Evolutionary conservation across 2,797 vertebrate genomes (phyloP), one percentile per base, ranked within the genome.

Genomic region (Sphaeramia orbicularis): DNA sequence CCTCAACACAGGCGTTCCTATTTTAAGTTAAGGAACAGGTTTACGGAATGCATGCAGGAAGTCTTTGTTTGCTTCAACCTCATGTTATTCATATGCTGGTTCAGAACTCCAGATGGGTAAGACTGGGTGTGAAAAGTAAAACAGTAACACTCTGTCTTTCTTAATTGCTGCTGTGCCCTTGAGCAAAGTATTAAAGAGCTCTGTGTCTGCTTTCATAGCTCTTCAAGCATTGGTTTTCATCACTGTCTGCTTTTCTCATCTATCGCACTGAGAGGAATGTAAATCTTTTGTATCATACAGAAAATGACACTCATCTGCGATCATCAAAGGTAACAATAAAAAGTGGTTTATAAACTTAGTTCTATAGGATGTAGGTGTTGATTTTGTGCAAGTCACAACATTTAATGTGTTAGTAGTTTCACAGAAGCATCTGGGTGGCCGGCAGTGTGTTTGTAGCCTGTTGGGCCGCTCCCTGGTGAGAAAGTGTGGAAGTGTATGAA

Each of bases 1-100:
- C 36, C 41, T 11, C 59, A 59, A 81, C 65, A 67, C 74, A 79
- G 50, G 55, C 59, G 1, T 68, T 79, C 64, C 73, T 69, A 71
- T 76, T 87, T 83, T 75, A 71, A 80, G 50, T 80, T 58, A 6
- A 54, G 63, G 21, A 80, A 75, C 74, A 83, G 75, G 60, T 80
- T 66, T 54, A 65, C 62, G 58, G 48, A 64, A 71, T 7, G 63
- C 75, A 72, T 16, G 61, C 81, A 68, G 84, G 65, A 71, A 72
- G 54, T 72, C 43, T 82, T 75, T 76, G 78, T 83, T 67, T 62
- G 61, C 70, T 43, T 27, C 50, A 47, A 10, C 68, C 61, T 66
- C 19, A 14, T 58, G 74, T 78, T 66, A 75, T 76, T 76, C 65
- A 78, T 58, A 35, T 1, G 52, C 54, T 24, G 49, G 72, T 63